phyloP scores from a whole-genome alignment of 23 tunicate genomes.

The Oikopleura dioica region DNA sequence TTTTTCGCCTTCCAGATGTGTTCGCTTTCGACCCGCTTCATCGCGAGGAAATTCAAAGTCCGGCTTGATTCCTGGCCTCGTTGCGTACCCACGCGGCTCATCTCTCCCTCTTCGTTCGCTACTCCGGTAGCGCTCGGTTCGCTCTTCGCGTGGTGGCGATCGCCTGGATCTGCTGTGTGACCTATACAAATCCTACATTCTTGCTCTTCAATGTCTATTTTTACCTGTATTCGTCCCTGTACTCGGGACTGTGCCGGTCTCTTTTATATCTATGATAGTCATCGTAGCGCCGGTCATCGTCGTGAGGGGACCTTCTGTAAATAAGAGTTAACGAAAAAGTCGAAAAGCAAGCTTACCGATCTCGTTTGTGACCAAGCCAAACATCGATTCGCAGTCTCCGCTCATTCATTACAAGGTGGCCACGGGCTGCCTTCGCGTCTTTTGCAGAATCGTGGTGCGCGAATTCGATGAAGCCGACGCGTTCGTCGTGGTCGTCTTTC shows the following conservation, averaged over 20 bases:
- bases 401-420: constrained; percentile 79
- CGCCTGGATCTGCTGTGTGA: no score
- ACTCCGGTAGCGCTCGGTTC: no score
- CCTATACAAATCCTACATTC: no score
- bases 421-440: constrained; percentile 57
- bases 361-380: constrained; percentile 19
- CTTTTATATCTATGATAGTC: not conserved
- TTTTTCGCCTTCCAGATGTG: not conserved
- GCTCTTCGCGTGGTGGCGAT: no score
- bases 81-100: not conserved
- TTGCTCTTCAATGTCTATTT: not conserved
- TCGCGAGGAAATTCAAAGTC: constrained; percentile 11
- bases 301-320: not conserved
- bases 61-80: constrained; percentile 9
- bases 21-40: constrained; percentile 1
- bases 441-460: constrained; percentile 46
- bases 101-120: not conserved
- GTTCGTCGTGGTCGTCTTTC: constrained; percentile 24
- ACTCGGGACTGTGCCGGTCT: not conserved
- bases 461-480: constrained; percentile 63
- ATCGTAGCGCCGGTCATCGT: not conserved
- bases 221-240: not conserved
- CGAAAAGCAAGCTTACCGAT: not conserved
- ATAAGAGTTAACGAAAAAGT: not conserved
- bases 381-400: constrained; percentile 39